Evolutionary conservation across 2,888 invertebrate species (phyloP).

Genomic region (Caenorhabditis sulstoni): DNA sequence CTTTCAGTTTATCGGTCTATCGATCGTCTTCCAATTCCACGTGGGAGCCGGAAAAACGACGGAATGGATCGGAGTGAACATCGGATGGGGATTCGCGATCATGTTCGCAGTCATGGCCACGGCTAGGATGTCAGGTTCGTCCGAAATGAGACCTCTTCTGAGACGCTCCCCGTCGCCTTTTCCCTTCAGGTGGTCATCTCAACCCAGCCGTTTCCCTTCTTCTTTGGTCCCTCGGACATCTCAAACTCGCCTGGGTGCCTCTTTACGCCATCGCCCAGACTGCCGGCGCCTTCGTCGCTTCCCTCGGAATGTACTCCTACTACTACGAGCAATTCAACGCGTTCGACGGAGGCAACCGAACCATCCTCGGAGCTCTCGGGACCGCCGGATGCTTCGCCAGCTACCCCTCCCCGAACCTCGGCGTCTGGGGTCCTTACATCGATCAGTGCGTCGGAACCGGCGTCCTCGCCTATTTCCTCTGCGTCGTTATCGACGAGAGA

Average conservation of each 20-base stretch:
- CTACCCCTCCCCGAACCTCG: constrained; percentile 68
- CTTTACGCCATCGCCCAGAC: constrained; percentile 67
- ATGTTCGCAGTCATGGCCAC: constrained; percentile 66
- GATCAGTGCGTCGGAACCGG: constrained; percentile 78
- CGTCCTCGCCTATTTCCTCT: constrained; percentile 73
- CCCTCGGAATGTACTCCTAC: constrained; percentile 69
- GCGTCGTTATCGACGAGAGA: constrained; percentile 72
- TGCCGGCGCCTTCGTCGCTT: constrained; percentile 71
- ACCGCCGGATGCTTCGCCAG: constrained; percentile 73
- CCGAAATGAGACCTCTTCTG: too few species aligned
- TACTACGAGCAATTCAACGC: constrained; percentile 71
- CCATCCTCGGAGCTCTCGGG: constrained; percentile 64
- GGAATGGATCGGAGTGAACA: constrained; percentile 67
- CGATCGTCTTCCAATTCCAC: constrained; percentile 69
- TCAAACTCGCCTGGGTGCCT: constrained; percentile 65
- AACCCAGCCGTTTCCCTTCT: constrained; percentile 73
- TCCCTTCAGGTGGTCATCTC: constrained; percentile 66
- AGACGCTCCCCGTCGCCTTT: too few species aligned
- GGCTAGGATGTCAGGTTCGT: constrained; percentile 66
- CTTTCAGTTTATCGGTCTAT: constrained; percentile 70
- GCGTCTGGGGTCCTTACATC: constrained; percentile 68
- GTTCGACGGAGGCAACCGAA: constrained; percentile 68
- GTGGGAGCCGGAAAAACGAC: constrained; percentile 61
- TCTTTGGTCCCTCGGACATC: constrained; percentile 68
- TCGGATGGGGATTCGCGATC: constrained; percentile 73